Evolutionary conservation across 2,888 invertebrate species (phyloP), one percentile per base, ranked within the genome.

Genomic region (Drosophila subsilvestris): DNA sequence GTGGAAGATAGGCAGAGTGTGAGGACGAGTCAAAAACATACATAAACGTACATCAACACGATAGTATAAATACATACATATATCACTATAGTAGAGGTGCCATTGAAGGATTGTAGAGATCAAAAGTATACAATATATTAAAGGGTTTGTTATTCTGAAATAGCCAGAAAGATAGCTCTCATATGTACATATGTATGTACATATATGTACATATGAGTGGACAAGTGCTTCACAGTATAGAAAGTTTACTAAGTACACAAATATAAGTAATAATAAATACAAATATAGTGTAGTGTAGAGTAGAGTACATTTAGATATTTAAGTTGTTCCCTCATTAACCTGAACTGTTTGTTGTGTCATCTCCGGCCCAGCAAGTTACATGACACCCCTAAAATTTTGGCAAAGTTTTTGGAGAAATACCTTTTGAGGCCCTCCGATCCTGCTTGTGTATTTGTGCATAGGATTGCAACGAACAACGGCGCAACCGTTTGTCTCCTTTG

Each of bases 401-500:
- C 80, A 91, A 88, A 86, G 80, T 87, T 90, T 90, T 90, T 76
- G 89, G 55, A 70, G 86, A 82, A 90, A 90, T 91, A 91, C 91
- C 91, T 91, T 91, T 91, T 80, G 91, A 91, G 56, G 91, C 87
- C 59, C 91, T 88, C 18, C 91, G 85, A 78, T 91, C 91, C 75
- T 84, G 89, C 63, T 89, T 90, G 60, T 90, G 90, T 54, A 80
- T 71, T 60, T 91, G 90, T 10, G 92, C 92, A 69, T 91, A 92
- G 22, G 91, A 92, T 67, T 92, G 91, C 27, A 92, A 65, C 5
- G 92, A 92, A 62, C 90, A 91, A 54, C 92, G 88, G 32, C 92
- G 87, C 32, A 89, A 77, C 4, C 89, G 80, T 66, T 90, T 90
- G 54, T 91, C 91, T 8, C 84, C 90, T 63, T 90, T 90, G 18